Evolutionary conservation across 2,113 vertebrate genomes (phyloP).

Genomic region (Edolisoma coerulescens): DNA sequence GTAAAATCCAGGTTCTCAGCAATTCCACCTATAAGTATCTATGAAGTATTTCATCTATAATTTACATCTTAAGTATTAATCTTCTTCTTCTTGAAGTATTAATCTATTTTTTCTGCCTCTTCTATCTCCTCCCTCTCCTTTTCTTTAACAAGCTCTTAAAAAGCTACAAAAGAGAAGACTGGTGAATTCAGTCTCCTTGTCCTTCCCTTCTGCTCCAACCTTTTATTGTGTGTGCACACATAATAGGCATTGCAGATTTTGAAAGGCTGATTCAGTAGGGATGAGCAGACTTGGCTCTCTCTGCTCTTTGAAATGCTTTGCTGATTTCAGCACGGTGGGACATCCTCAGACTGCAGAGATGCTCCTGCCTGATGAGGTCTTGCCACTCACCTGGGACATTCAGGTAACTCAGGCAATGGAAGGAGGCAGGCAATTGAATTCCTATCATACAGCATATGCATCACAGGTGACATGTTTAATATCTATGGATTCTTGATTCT

Average conservation of each 20-base stretch:
- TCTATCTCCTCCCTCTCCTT: background rate
- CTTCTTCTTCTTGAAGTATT: too few species aligned
- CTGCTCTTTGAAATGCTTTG: background rate
- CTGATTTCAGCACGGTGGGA: background rate
- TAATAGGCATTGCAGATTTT: background rate
- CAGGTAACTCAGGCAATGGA: background rate
- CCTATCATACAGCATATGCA: background rate
- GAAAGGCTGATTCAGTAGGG: background rate
- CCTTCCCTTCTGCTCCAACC: background rate
- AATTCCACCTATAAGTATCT: background rate
- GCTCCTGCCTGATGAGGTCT: background rate
- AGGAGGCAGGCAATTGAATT: background rate
- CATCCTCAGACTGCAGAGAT: background rate
- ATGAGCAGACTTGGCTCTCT: background rate
- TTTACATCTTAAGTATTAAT: background rate
- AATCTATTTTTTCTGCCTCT: background rate
- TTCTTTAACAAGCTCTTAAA: background rate
- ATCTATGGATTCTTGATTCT: background rate
- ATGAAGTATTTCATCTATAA: background rate
- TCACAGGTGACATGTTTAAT: background rate
- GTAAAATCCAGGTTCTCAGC: background rate
- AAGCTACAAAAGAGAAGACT: background rate
- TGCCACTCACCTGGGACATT: background rate
- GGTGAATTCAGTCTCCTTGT: background rate
- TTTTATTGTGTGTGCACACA: background rate